Evolutionary conservation across 2,888 invertebrate genomes (phyloP), one percentile per base, ranked within the genome.

Genomic region (Helleia helle): DNA sequence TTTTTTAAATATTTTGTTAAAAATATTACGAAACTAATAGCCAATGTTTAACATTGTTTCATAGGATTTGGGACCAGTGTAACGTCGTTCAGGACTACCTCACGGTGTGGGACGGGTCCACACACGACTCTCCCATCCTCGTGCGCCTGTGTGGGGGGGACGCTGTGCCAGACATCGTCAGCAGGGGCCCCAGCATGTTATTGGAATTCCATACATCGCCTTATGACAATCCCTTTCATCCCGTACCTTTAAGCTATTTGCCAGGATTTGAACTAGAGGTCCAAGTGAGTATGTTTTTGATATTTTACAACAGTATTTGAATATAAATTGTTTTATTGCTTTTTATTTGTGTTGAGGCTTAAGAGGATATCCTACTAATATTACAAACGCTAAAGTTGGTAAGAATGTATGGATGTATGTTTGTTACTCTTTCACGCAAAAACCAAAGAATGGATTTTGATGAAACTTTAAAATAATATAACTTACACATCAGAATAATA

Each of bases 211-310:
- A 91, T 65, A 93, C 93, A 11, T 93, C 93, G 1, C 91, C 93
- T 0, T 93, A 88, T 65, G 93, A 93, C 67, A 93, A 93, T 70
- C 93, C 93, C 1, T 93, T 92, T 69, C 92, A 93, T 72, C 92
- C 92, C 1, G 88, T 91, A 7, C 93, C 92, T 5, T 74, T 92
- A 58, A 92, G 91, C 52, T 92, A 92, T 67, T 75, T 93, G 45
- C 92, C 93, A 1, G 93, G 93, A 50, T 93, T 94, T 59, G 93
- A 94, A 65, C 85, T 94, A 36, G 92, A 93, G 80, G 91, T 93
- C 43, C 90, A 92, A 87, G 92, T 93, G 68, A 75, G 67, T 52
- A n/a, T n/a, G n/a, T n/a, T n/a, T n/a, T n/a, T n/a, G n/a, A n/a
- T n/a, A n/a, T n/a, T n/a, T n/a, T n/a, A n/a, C n/a, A n/a, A n/a